Evolutionary conservation across 2,797 vertebrate species (phyloP).

Genomic region (Poeciliopsis turneri): DNA sequence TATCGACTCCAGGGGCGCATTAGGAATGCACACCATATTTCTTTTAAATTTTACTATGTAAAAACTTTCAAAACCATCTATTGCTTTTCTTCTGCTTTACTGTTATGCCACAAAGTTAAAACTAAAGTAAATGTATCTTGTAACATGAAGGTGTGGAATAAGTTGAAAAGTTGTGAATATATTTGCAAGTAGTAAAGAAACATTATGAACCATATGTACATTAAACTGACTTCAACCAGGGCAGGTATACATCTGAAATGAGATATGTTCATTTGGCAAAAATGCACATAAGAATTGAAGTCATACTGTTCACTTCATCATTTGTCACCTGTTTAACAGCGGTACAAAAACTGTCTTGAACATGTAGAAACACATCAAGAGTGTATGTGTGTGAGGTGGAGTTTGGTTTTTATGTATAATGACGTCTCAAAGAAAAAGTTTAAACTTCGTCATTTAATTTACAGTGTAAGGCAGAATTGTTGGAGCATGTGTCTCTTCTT

Average conservation of each 20-base stretch:
- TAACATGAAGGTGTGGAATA: not conserved
- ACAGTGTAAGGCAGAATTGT: constrained; percentile 50
- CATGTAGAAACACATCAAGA: not conserved
- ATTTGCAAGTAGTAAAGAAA: not conserved
- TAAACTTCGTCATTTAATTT: not conserved
- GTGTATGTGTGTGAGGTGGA: not conserved
- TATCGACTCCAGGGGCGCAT: not conserved
- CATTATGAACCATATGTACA: not conserved
- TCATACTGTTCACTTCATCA: not conserved
- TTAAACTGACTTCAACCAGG: not conserved
- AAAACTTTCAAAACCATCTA: not conserved
- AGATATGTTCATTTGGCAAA: not conserved
- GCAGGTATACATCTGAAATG: not conserved
- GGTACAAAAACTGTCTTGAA: not conserved
- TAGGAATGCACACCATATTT: too few species aligned
- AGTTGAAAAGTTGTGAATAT: not conserved
- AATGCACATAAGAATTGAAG: not conserved
- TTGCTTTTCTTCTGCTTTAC: not conserved
- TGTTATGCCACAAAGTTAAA: not conserved
- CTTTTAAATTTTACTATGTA: not conserved
- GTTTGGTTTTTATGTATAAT: not conserved
- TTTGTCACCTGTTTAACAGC: not conserved
- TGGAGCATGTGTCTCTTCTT: constrained; percentile 66
- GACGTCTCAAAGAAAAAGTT: not conserved
- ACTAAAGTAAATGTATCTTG: not conserved